phyloP scores from a whole-genome alignment of 2,797 vertebrate species.

The Silurus aristotelis region DNA sequence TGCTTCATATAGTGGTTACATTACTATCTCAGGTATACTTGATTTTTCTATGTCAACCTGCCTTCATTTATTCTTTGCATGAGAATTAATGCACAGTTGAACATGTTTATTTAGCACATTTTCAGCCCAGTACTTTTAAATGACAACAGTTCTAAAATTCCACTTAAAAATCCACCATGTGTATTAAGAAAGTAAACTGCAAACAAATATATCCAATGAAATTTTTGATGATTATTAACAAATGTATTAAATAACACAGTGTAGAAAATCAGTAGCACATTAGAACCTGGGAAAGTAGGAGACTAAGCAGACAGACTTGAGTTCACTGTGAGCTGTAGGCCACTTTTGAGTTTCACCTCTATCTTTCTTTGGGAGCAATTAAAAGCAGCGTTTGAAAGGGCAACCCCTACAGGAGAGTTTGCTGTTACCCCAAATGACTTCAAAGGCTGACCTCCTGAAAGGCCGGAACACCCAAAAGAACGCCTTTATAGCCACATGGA shows the following conservation, averaged over 20 bases:
- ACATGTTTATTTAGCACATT: neutral
- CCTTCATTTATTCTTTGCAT: too few relatives aligned
- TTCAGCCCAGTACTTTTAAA: neutral
- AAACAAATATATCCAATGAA: neutral
- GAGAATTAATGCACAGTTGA: neutral
- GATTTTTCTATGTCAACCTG: too few relatives aligned
- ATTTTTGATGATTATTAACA: neutral
- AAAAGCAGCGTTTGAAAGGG: slow-evolving; percentile 65
- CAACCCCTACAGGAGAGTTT: slow-evolving; percentile 67
- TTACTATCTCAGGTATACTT: too few relatives aligned
- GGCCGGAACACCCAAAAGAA: slow-evolving; percentile 54
- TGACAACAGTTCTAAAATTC: neutral
- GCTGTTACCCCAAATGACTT: slow-evolving; percentile 64
- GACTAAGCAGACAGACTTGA: slow-evolving; percentile 31
- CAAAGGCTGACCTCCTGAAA: slow-evolving; percentile 69
- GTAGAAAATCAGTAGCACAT: neutral
- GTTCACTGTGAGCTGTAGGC: slow-evolving; percentile 37
- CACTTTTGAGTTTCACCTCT: slow-evolving; percentile 61
- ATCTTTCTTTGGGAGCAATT: slow-evolving; percentile 76
- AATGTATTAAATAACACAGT: neutral
- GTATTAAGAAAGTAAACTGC: neutral
- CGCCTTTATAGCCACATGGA: slow-evolving; percentile 37
- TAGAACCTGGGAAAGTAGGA: neutral
- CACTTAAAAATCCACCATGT: neutral
- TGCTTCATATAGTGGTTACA: too few relatives aligned